Base-by-base conservation (phyloP, 2,113 vertebrate genomes). In the Parotia lawesii region DNA sequence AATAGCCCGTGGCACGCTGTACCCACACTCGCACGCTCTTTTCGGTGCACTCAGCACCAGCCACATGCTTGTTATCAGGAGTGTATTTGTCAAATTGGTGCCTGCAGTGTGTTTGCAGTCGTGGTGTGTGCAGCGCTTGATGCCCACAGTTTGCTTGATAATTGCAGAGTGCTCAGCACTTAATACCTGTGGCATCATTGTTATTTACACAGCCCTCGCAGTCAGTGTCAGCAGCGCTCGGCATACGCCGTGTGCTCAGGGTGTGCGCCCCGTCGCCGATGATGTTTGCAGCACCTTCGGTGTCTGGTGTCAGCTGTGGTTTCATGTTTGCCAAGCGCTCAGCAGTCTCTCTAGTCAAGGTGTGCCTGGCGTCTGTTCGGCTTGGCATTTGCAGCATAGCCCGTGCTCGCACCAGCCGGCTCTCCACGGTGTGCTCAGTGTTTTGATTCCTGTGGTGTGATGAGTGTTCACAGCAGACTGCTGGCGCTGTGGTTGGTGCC, bases 151-250 rank as follows among this genome's bases (percentile, higher is more conserved):
- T 90, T 87, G 72, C 64, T 81, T 96, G 85, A 90, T 95, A 93
- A 96, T 94, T 95, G 90, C 79, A 62, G 72, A 95, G 94, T 84
- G 88, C 82, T 96, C 79, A 64, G 72, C 90, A 83, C 82, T 96
- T 96, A 96, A 94, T 94, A 96, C 96, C 95, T 92, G 96, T 94
- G 94, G 96, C 88, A 96, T 74, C 33, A 1, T 69, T 69, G 56
- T 69, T 90, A 44, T 90, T 94, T 95, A 91, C 88, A 80, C 79
- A 71, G 92, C 1, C 47, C 50, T 93, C 1, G 3, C 60, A 4
- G 69, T 74, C 89, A 3, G 74, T 24, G 66, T 61, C 50, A 15
- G 74, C 74, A 65, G 71, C 0, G 1, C 85, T 79, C 2, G 0
- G 90, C 51, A 24, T 13, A 80, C 0, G 0, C 5, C 0, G 51